phyloP scores from a whole-genome alignment of 2,888 invertebrate species.

The Philopedon plagiatum region DNA sequence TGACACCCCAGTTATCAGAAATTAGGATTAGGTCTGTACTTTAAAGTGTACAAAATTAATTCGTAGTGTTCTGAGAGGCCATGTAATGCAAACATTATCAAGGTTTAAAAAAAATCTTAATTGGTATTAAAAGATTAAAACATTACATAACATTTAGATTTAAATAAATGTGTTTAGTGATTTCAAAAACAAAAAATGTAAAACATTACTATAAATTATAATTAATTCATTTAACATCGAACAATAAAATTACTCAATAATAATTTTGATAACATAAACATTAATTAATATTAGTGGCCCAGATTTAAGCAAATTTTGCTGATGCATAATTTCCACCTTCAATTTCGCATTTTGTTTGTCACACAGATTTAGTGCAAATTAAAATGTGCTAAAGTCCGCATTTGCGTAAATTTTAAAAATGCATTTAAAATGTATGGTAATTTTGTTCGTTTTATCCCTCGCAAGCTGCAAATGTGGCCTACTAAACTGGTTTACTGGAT shows the following conservation, averaged over 20 bases:
- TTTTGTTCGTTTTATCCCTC: conserved; percentile 29
- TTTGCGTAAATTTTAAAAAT: conserved; percentile 12
- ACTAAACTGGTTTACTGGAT: conserved; percentile 31
- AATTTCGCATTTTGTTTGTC: conserved; percentile 6
- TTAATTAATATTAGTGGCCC: conserved; percentile 27
- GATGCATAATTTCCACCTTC: conserved; percentile 22
- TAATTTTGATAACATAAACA: conserved; percentile 22
- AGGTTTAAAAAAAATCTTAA: too few species aligned
- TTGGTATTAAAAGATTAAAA: too few species aligned
- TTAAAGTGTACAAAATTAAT: too few species aligned
- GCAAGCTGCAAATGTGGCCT: conserved; percentile 31
- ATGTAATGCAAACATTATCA: too few species aligned
- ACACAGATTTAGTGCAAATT: conserved; percentile 19
- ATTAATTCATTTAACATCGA: not conserved
- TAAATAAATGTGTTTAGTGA: too few species aligned
- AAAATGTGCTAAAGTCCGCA: conserved; percentile 35
- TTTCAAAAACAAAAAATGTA: too few species aligned
- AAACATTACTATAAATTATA: too few species aligned
- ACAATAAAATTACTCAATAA: not conserved
- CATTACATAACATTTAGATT: too few species aligned
- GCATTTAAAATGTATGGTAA: conserved; percentile 14
- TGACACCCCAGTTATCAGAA: too few species aligned
- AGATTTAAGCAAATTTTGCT: conserved; percentile 26
- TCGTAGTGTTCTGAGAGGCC: too few species aligned
- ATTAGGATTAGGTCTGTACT: too few species aligned